phyloP scores from a whole-genome alignment of 2,888 invertebrate genomes.

The Epinotia nisella region DNA sequence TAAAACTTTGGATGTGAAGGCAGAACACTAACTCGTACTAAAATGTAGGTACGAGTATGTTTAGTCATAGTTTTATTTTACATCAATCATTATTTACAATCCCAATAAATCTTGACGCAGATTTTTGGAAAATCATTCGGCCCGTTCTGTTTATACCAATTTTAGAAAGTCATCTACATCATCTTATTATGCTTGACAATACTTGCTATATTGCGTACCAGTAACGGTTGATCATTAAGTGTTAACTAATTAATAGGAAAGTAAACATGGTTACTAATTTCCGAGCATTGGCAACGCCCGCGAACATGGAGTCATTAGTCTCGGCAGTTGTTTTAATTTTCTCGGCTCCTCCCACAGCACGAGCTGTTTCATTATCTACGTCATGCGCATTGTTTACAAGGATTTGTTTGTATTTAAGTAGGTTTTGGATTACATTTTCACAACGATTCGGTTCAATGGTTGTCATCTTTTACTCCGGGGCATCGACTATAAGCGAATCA shows the following conservation, averaged over 20 bases:
- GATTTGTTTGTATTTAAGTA: background rate
- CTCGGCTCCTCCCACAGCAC: slow-evolving; percentile 4
- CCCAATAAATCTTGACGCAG: no score
- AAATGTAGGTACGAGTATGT: no score
- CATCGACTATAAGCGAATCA: no score
- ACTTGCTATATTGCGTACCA: background rate
- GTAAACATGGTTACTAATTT: slow-evolving; percentile 44
- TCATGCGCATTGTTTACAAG: slow-evolving; percentile 15
- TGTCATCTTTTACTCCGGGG: no score
- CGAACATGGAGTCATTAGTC: slow-evolving; percentile 30
- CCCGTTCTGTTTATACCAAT: background rate
- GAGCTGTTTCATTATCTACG: slow-evolving; percentile 12
- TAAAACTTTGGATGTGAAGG: no score
- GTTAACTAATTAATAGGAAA: slow-evolving; percentile 29
- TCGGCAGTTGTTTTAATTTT: slow-evolving; percentile 33
- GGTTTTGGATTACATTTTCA: no score
- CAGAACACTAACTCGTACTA: no score
- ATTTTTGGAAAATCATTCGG: no score
- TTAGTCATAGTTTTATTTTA: no score
- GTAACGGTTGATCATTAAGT: slow-evolving; percentile 14
- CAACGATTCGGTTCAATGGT: no score
- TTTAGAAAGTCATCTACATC: background rate
- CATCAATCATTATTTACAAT: no score
- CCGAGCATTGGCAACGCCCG: slow-evolving; percentile 46
- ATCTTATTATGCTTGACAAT: background rate